Conservation (phyloP, 2,797 vertebrate genomes). For the Rachycentron canadum region DNA sequence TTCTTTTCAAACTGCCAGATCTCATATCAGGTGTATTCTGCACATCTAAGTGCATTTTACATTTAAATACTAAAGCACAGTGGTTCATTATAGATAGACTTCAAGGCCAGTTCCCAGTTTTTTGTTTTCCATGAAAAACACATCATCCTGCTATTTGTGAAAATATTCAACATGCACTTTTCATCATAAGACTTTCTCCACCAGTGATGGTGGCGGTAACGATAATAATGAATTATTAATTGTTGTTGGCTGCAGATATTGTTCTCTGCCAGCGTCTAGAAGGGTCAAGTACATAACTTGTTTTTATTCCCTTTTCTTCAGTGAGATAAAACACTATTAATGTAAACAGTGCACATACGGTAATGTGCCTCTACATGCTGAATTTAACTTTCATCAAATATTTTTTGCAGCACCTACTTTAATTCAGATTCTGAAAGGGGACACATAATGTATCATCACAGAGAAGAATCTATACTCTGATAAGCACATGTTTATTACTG, state of each 20-base stretch:
- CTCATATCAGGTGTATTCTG: conserved; percentile 30
- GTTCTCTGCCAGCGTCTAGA: neutral
- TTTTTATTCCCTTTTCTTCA: conserved; percentile 26
- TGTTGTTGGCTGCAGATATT: conserved; percentile 31
- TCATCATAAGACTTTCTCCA: conserved; percentile 28
- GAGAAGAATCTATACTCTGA: conserved; percentile 9
- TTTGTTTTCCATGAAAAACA: conserved; percentile 11
- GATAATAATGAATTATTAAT: conserved; percentile 58
- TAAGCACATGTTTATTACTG: conserved; percentile 10
- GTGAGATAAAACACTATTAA: conserved; percentile 28
- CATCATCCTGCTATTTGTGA: conserved; percentile 16
- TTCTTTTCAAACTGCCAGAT: conserved; percentile 7
- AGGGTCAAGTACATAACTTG: conserved; percentile 22
- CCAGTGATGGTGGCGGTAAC: conserved; percentile 18
- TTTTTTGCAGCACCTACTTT: neutral
- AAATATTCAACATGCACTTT: conserved; percentile 31
- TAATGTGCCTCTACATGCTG: neutral
- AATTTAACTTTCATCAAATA: conserved; percentile 15
- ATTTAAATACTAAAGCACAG: conserved; percentile 31
- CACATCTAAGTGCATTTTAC: conserved; percentile 44
- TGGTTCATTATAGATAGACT: conserved; percentile 31
- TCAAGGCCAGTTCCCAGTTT: conserved; percentile 39
- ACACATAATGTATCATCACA: neutral
- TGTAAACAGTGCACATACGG: neutral
- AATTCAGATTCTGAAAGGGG: conserved; percentile 1